phyloP scores from a whole-genome alignment of 2,888 invertebrate species.

The Pelosia muscerda region DNA sequence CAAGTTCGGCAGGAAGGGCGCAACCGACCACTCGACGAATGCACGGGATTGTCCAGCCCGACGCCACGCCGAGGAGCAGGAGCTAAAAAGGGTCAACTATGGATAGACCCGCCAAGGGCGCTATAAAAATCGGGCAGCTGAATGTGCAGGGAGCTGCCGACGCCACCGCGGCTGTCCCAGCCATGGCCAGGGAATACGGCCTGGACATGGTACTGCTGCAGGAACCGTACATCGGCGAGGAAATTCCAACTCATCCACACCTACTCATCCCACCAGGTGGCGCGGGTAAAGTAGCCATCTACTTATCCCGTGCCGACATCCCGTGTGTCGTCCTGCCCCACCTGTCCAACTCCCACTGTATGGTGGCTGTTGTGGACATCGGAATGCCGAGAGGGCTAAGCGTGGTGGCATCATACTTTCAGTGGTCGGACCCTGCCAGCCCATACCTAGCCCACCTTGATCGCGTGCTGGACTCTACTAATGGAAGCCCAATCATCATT shows the following conservation, averaged over 20 bases:
- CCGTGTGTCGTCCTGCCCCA: neutral
- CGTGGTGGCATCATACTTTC: neutral
- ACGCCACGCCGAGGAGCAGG: constrained; percentile 26
- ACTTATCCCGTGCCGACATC: too few species aligned
- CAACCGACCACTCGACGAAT: constrained; percentile 31
- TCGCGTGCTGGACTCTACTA: constrained; percentile 20
- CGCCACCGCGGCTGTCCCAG: constrained; percentile 39
- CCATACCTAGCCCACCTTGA: constrained; percentile 25
- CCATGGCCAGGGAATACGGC: constrained; percentile 15
- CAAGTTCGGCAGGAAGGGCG: constrained; percentile 7
- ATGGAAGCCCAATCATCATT: constrained; percentile 23
- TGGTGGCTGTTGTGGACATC: neutral
- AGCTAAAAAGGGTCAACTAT: constrained; percentile 19
- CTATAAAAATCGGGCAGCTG: too few species aligned
- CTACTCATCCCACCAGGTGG: neutral
- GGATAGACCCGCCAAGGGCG: neutral
- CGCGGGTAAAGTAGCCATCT: neutral
- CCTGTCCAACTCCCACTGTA: neutral
- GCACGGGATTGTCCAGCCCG: constrained; percentile 39
- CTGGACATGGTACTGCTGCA: constrained; percentile 47
- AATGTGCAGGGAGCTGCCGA: neutral
- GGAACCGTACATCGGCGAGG: constrained; percentile 35
- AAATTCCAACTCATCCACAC: too few species aligned
- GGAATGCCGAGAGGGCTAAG: neutral
- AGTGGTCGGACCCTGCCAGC: neutral